Evolutionary conservation across 2,113 vertebrate species (phyloP), one percentile per base, ranked within the genome.

Genomic region (Sylvietta virens): DNA sequence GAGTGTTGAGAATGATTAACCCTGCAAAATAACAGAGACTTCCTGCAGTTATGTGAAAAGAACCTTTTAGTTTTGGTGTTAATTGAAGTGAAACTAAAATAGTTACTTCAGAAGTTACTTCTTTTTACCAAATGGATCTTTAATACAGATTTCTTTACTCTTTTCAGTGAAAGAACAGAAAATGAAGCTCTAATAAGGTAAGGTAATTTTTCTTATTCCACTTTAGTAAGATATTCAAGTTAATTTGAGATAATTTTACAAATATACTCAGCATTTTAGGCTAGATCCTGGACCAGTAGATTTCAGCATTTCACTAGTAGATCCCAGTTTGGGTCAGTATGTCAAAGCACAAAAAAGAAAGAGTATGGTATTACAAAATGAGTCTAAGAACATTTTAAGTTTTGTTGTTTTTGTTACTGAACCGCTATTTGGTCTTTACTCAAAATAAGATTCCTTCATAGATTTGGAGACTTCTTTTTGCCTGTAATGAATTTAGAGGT

Each of bases 121-220:
- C 45, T 65, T 66, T 76, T 66, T 89, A 72, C 57, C 72, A 86
- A 73, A 42, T 19, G 9, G 70, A 71, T 77, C 81, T 92, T 97
- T 97, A 93, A 93, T 92, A 76, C 33, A 50, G 2, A 58, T 91
- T 94, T 96, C 81, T 96, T 90, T 96, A 54, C 88, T 94, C 81
- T 96, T 95, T 95, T 85, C 95, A 94, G 73, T 69, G 86, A 69
- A 95, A 92, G 67, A 93, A 66, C 69, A 95, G 86, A 91, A 95
- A 95, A 96, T 95, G 95, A 94, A 97, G 71, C 74, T 95, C 64
- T 94, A 58, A 77, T 74, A 77, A 95, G 84, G 88, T 97, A 95
- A 95, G 44, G 18, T 17, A 4, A 11, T 22, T 47, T 62, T 65
- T 48, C 80, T 40, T 14, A 35, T 81, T 92, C n/a, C 23, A 53